phyloP scores from a whole-genome alignment of 2,113 vertebrate species.

The Grantiella picta region DNA sequence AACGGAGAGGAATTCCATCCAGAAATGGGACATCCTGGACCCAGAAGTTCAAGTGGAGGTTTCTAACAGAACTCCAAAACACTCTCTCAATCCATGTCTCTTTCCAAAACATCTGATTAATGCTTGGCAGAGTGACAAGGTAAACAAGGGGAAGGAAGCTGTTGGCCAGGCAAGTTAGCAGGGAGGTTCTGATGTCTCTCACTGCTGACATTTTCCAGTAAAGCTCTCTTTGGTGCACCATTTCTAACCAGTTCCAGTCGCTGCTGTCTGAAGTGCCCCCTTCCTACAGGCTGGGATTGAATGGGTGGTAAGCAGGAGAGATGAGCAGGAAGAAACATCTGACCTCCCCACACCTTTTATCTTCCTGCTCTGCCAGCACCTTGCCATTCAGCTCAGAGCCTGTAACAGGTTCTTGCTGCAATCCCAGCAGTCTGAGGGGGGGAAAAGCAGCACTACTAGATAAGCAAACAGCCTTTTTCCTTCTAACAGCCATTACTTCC shows the following conservation, averaged over 20 bases:
- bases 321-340: not conserved
- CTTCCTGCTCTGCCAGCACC: not conserved
- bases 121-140: not conserved
- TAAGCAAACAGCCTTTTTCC: not conserved
- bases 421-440: not conserved
- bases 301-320: not conserved
- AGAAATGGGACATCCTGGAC: not conserved
- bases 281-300: not conserved
- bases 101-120: not conserved
- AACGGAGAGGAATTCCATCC: not conserved
- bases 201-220: not conserved
- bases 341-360: not conserved
- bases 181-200: not conserved
- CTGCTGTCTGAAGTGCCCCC: not conserved
- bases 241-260: not conserved
- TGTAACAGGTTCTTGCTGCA: not conserved
- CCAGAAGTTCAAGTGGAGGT: slow-evolving; percentile 1
- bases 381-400: not conserved
- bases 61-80: not conserved
- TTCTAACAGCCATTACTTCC: not conserved
- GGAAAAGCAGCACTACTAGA: not conserved
- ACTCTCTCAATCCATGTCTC: not conserved
- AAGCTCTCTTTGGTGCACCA: not conserved
- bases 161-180: not conserved
- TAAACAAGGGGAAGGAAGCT: not conserved